These are phyloP conservation scores for Cephus sareptanus DNA, from an alignment of 2,888 invertebrate genomes.

Conservation along the genomic window DNA sequence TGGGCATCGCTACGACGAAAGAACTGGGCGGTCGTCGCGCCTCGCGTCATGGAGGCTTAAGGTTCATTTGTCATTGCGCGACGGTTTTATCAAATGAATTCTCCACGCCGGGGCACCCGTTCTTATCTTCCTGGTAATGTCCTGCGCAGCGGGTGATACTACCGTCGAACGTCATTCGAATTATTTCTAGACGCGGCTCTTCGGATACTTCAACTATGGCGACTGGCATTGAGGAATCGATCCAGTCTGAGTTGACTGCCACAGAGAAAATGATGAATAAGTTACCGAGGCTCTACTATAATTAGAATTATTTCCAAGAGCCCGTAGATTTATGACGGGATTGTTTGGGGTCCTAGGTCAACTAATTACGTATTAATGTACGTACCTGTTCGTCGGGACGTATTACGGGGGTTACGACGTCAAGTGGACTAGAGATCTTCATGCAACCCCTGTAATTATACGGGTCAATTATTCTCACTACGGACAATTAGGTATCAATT, in stretches of 20 bases:
- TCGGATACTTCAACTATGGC: neutral
- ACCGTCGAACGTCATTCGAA: constrained; percentile 22
- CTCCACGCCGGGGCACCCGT: constrained; percentile 3
- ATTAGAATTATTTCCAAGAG: neutral
- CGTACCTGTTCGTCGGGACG: neutral
- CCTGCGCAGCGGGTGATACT: constrained; percentile 23
- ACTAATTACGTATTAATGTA: neutral
- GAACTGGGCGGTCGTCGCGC: neutral
- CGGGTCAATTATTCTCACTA: neutral
- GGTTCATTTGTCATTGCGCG: constrained; percentile 4
- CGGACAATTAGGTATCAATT: neutral
- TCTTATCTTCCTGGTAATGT: constrained; percentile 2
- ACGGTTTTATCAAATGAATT: constrained; percentile 8
- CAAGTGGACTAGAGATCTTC: neutral
- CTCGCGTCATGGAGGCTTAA: neutral
- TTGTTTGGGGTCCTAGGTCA: neutral
- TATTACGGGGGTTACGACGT: neutral
- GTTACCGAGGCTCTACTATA: neutral
- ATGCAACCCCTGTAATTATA: neutral
- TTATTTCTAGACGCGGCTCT: constrained; percentile 17
- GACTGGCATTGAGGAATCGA: neutral
- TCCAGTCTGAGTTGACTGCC: neutral
- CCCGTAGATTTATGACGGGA: neutral
- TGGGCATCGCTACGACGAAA: neutral
- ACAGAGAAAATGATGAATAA: neutral